These are phyloP conservation scores for Drosophila ficusphila DNA, from an alignment of 1,140 invertebrate genomes.

Conservation along the genomic window DNA sequence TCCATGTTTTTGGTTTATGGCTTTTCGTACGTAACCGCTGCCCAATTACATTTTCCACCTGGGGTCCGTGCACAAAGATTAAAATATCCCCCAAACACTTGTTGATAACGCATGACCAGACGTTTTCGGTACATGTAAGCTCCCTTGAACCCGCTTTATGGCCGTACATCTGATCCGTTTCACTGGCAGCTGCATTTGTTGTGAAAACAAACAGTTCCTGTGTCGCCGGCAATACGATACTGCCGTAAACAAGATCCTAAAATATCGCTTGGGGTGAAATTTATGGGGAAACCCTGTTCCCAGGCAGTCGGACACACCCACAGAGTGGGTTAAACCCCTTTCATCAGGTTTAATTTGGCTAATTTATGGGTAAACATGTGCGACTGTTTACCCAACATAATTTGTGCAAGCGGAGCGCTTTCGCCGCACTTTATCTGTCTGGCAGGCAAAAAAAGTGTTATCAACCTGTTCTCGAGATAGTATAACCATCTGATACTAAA, in stretches of 20 bases:
- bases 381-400: conserved; percentile 32
- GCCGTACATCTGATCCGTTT: conserved; percentile 5
- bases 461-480: conserved; percentile 35
- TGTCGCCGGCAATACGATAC: conserved; percentile 18
- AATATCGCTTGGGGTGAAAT: conserved; percentile 3
- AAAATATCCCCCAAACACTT: conserved; percentile 8
- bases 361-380: conserved; percentile 24
- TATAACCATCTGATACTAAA: conserved; percentile 54
- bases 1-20: neutral
- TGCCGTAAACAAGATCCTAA: neutral
- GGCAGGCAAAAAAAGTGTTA: conserved; percentile 16
- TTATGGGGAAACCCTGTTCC: conserved; percentile 11
- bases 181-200: neutral
- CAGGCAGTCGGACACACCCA: neutral
- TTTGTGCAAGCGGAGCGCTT: neutral
- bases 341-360: conserved; percentile 14
- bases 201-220: conserved; percentile 21
- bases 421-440: conserved; percentile 5
- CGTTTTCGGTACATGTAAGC: neutral
- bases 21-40: neutral
- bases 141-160: neutral
- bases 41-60: conserved; percentile 13
- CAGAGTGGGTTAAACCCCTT: conserved; percentile 1
- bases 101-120: conserved; percentile 12
- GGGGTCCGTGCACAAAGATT: neutral